A percentile compares a stretch with the other conserved stretches of the same genome.
Evolutionary conservation across 2,888 invertebrate species (phyloP).

Genomic region (Leptopterna dolabrata): DNA sequence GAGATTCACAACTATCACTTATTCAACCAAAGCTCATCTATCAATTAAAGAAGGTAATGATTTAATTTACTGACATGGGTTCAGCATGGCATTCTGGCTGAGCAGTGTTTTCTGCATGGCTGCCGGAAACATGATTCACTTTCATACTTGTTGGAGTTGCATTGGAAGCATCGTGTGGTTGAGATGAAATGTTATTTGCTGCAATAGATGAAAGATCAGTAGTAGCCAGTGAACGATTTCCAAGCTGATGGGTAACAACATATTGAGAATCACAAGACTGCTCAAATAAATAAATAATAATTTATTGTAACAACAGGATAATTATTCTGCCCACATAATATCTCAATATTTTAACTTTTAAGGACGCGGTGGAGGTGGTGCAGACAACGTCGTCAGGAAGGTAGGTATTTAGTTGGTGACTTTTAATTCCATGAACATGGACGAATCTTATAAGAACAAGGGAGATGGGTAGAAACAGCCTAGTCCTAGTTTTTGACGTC

Average conservation of each 20-base stretch:
- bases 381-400: too few relatives aligned
- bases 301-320: too few relatives aligned
- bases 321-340: too few relatives aligned
- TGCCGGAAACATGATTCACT: background rate
- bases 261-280: too few relatives aligned
- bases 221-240: background rate
- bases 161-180: slow-evolving; percentile 12
- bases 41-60: background rate
- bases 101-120: background rate
- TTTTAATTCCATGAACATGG: too few relatives aligned
- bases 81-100: slow-evolving; percentile 54
- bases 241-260: background rate
- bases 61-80: slow-evolving; percentile 48
- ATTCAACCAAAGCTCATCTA: background rate
- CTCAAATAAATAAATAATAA: too few relatives aligned
- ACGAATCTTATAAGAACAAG: too few relatives aligned
- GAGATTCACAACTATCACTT: background rate
- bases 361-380: too few relatives aligned
- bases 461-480: too few relatives aligned
- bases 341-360: too few relatives aligned
- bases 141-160: slow-evolving; percentile 42
- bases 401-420: too few relatives aligned
- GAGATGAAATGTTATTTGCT: slow-evolving; percentile 10
- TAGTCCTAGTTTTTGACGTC: too few relatives aligned
- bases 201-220: background rate